Conservation (phyloP, 2,113 vertebrate species). For the Micronycteris hirsuta region DNA sequence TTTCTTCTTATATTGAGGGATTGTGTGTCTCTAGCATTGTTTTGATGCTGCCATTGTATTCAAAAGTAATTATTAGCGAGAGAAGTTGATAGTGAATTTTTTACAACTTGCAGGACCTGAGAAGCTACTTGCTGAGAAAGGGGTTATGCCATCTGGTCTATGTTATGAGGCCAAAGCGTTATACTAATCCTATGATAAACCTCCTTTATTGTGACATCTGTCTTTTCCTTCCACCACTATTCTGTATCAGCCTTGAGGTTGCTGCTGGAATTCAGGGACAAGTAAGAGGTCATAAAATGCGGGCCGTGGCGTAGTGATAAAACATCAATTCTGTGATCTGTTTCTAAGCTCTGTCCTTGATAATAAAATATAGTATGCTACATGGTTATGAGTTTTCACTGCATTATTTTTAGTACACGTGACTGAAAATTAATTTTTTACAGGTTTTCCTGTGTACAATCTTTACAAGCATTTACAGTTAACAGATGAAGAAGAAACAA, state of each 20-base stretch:
- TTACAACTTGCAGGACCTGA: background rate
- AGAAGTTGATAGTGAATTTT: background rate
- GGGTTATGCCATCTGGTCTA: background rate
- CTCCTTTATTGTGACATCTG: background rate
- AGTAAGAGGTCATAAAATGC: background rate
- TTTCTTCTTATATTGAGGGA: background rate
- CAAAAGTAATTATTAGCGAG: background rate
- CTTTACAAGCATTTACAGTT: background rate
- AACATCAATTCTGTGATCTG: background rate
- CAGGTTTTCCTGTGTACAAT: background rate
- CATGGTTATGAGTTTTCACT: background rate
- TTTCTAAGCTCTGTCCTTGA: constrained; percentile 14
- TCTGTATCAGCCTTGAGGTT: background rate
- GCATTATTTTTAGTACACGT: background rate
- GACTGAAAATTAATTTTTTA: background rate
- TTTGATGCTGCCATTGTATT: background rate
- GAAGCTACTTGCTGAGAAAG: constrained; percentile 40
- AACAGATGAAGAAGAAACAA: background rate
- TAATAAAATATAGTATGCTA: background rate
- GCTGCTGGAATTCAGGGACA: background rate
- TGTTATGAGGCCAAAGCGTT: background rate
- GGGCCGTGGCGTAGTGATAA: background rate
- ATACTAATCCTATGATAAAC: background rate
- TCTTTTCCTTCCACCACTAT: background rate
- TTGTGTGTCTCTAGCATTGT: constrained; percentile 19